These are phyloP conservation scores for Vanessa cardui DNA, from an alignment of 2,888 invertebrate species.

Conservation along the genomic window DNA sequence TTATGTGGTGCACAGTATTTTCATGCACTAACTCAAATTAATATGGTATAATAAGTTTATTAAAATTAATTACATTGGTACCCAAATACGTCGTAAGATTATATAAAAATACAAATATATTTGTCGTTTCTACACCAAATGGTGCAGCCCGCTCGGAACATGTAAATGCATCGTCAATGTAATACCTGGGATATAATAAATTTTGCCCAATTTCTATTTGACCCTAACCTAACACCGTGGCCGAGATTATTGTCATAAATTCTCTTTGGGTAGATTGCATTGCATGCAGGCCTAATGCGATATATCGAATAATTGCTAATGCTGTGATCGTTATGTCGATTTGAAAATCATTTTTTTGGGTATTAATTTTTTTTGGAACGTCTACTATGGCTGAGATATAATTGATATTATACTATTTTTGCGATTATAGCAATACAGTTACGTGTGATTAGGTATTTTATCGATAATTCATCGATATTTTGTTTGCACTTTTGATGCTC, in stretches of 20 bases:
- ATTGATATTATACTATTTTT: too few relatives aligned
- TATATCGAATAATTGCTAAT: slow-evolving; percentile 18
- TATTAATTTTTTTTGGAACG: too few relatives aligned
- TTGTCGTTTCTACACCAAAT: slow-evolving; percentile 20
- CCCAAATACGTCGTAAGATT: background rate
- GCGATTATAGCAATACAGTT: background rate
- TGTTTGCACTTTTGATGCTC: background rate
- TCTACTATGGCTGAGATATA: too few relatives aligned
- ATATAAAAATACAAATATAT: background rate
- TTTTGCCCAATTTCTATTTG: slow-evolving; percentile 62
- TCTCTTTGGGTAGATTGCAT: slow-evolving; percentile 42
- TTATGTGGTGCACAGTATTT: too few relatives aligned
- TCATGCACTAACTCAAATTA: too few relatives aligned
- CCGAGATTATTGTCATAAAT: slow-evolving; percentile 76
- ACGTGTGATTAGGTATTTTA: background rate
- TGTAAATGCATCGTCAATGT: slow-evolving; percentile 54
- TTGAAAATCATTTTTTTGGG: background rate
- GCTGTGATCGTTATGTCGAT: background rate
- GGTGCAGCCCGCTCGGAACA: slow-evolving; percentile 43
- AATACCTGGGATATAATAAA: slow-evolving; percentile 59
- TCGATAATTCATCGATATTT: slow-evolving; percentile 2
- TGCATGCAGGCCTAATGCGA: slow-evolving; percentile 19
- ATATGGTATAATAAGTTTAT: too few relatives aligned
- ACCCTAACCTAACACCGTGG: slow-evolving; percentile 59
- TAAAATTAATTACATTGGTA: too few relatives aligned